A percentile compares a stretch with the other conserved stretches of the same genome.
Evolutionary conservation across 2,888 invertebrate species (phyloP).

Genomic region (Lasiommata megera): DNA sequence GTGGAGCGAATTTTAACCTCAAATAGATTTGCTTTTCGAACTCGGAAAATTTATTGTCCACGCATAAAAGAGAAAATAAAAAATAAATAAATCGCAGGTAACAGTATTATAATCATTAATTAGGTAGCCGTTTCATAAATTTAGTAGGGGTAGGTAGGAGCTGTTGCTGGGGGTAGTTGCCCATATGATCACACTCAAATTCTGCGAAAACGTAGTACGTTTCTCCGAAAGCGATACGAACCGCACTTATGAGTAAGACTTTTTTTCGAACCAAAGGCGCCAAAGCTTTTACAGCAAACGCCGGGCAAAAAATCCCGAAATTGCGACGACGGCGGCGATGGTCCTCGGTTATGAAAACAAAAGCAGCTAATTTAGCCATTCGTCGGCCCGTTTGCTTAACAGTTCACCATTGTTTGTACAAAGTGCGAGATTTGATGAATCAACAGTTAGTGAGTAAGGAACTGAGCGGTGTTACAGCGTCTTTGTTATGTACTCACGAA

Average conservation of each 20-base stretch:
- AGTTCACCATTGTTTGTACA: slow-evolving; percentile 38
- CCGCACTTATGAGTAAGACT: slow-evolving; percentile 60
- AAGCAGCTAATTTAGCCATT: slow-evolving; percentile 51
- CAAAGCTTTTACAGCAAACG: slow-evolving; percentile 67
- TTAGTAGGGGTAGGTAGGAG: too few species aligned
- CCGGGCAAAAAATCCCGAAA: slow-evolving; percentile 54
- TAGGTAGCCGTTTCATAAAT: too few species aligned
- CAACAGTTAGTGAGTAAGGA: slow-evolving; percentile 47
- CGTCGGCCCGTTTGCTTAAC: slow-evolving; percentile 40
- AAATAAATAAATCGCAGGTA: too few species aligned
- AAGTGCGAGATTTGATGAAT: slow-evolving; percentile 40
- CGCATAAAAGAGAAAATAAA: too few species aligned
- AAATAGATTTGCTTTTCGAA: too few species aligned
- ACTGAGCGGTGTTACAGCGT: slow-evolving; percentile 25
- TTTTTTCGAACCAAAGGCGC: slow-evolving; percentile 69
- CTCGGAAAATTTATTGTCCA: too few species aligned
- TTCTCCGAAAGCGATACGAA: slow-evolving; percentile 61
- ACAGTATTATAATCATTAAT: too few species aligned
- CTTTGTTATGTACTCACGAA: slow-evolving; percentile 31
- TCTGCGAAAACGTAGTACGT: slow-evolving; percentile 55
- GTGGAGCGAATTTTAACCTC: too few species aligned
- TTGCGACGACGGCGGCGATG: slow-evolving; percentile 51
- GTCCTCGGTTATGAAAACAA: slow-evolving; percentile 68
- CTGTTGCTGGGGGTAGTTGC: too few species aligned
- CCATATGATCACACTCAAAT: slow-evolving; percentile 31